Conservation (phyloP, 2,888 invertebrate genomes). For the Dioctria linearis region DNA sequence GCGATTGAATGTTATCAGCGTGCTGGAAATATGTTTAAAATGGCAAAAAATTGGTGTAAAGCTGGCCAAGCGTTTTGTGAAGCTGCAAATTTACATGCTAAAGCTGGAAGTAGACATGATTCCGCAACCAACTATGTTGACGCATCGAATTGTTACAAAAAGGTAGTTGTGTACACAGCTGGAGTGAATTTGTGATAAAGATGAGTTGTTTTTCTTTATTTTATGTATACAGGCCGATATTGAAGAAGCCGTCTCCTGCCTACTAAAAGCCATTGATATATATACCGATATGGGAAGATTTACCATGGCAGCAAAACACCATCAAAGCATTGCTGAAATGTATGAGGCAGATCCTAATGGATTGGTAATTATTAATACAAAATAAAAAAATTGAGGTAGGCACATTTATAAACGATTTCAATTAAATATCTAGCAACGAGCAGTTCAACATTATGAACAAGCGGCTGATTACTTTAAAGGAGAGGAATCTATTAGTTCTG, state of each 20-base stretch:
- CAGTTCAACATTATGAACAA: conserved; percentile 96
- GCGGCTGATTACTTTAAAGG: conserved; percentile 99
- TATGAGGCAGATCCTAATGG: conserved; percentile 94
- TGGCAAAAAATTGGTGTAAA: conserved; percentile 98
- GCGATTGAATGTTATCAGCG: conserved; percentile 97
- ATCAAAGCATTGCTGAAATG: conserved; percentile 96
- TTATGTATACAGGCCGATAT: conserved; percentile 65
- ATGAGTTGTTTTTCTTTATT: background rate
- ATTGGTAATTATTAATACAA: conserved; percentile 73
- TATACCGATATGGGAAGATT: conserved; percentile 99
- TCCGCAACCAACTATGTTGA: conserved; percentile 96
- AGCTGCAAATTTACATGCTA: conserved; percentile 89
- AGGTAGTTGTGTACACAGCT: conserved; percentile 69
- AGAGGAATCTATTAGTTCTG: conserved; percentile 97
- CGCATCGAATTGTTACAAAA: conserved; percentile 97
- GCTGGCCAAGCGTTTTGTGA: conserved; percentile 96
- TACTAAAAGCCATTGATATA: conserved; percentile 95
- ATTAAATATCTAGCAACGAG: conserved; percentile 70
- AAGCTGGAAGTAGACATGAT: conserved; percentile 94
- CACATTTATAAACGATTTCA: background rate
- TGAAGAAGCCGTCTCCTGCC: conserved; percentile 89
- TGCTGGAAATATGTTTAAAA: conserved; percentile 98
- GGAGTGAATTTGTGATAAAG: conserved; percentile 1
- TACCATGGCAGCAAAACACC: conserved; percentile 98
- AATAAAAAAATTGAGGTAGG: background rate